These are phyloP conservation scores for Trichoplusia ni DNA, from an alignment of 1,140 invertebrate genomes.

Conservation along the genomic window DNA sequence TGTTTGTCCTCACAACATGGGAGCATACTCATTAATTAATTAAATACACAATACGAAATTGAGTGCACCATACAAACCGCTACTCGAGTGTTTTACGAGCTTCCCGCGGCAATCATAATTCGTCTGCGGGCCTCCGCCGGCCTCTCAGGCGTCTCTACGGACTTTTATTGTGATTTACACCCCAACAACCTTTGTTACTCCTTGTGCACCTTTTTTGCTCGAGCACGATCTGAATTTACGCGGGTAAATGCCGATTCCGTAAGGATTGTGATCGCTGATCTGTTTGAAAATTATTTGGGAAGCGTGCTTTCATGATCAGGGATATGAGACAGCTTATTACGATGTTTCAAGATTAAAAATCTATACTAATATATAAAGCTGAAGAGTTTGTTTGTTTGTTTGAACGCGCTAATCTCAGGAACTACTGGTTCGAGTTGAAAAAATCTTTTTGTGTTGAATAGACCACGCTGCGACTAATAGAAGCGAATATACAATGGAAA, in stretches of 20 bases:
- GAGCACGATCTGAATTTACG: conserved; percentile 49
- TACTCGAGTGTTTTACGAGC: conserved; percentile 49
- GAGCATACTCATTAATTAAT: conserved; percentile 27
- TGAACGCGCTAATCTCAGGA: too few species aligned
- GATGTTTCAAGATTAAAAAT: not conserved
- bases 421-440: too few species aligned
- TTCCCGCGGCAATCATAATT: conserved; percentile 69
- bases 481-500: too few species aligned
- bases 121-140: conserved; percentile 57
- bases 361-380: too few species aligned
- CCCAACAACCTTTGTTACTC: conserved; percentile 52
- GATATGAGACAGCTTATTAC: not conserved
- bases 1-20: not conserved
- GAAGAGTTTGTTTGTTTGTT: too few species aligned
- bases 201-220: conserved; percentile 45
- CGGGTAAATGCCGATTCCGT: conserved; percentile 41
- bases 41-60: conserved; percentile 29
- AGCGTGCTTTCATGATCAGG: not conserved
- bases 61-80: conserved; percentile 28
- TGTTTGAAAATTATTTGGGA: conserved; percentile 1
- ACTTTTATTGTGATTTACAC: conserved; percentile 80
- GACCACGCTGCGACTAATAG: too few species aligned
- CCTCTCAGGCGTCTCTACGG: conserved; percentile 61
- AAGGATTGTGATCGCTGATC: conserved; percentile 17
- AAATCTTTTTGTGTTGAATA: too few species aligned